These are phyloP conservation scores for Diadema setosum DNA, from an alignment of 35 echinoderm and acorn worm genomes.

Conservation along the genomic window DNA sequence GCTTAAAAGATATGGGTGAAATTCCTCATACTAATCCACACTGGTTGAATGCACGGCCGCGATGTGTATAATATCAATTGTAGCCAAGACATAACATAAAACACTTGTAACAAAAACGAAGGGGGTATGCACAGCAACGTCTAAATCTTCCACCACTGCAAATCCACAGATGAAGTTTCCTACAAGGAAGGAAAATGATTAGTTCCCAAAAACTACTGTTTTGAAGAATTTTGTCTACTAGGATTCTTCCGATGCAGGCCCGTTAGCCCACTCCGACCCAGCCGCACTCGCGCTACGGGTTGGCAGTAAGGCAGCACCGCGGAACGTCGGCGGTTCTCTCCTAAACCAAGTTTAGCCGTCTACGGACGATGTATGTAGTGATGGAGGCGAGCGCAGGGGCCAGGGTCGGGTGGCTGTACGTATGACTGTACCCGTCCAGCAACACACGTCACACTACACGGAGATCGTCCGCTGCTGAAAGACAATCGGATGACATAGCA, in stretches of 20 bases:
- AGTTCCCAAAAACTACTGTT: neutral
- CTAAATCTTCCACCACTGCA: neutral
- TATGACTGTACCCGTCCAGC: neutral
- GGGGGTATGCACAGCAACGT: neutral
- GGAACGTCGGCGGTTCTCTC: neutral
- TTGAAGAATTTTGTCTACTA: too few relatives aligned
- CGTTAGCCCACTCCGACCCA: neutral
- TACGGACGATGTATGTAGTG: neutral
- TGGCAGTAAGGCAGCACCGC: neutral
- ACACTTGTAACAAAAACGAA: neutral
- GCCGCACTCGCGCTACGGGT: constrained; percentile 1
- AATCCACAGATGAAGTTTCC: neutral
- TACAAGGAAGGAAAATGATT: too few relatives aligned
- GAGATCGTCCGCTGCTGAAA: neutral
- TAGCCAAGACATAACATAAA: neutral
- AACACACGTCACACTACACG: constrained; percentile 18
- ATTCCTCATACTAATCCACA: constrained; percentile 15
- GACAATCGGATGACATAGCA: neutral
- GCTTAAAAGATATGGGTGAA: neutral
- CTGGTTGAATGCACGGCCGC: too few relatives aligned
- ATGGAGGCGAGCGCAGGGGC: neutral
- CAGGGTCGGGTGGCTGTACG: neutral
- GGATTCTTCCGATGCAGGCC: constrained; percentile 15
- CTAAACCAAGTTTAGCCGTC: constrained; percentile 12
- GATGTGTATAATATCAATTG: too few relatives aligned